Evolutionary conservation across 2,888 invertebrate genomes (phyloP).

Genomic region (Melanotus villosus): DNA sequence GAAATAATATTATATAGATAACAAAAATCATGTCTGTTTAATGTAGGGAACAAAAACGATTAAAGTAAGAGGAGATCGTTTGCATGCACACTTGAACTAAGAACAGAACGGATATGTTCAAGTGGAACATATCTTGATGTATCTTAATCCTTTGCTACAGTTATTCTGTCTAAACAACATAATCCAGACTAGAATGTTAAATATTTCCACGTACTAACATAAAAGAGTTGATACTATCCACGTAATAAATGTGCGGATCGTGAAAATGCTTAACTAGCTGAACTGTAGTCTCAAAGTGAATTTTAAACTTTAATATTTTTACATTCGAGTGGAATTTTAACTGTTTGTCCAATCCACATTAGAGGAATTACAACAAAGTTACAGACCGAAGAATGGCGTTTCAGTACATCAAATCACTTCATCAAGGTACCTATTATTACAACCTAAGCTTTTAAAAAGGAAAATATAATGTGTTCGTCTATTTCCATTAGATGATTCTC

Average conservation of each 20-base stretch:
- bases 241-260: slow-evolving; percentile 19
- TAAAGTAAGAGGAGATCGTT: slow-evolving; percentile 15
- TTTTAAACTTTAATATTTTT: too few species aligned
- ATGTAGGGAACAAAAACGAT: slow-evolving; percentile 11
- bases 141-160: slow-evolving; percentile 3
- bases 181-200: slow-evolving; percentile 29
- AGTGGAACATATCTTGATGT: slow-evolving; percentile 17
- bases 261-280: neutral
- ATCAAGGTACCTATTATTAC: too few species aligned
- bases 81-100: slow-evolving; percentile 19
- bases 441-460: too few species aligned
- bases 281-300: neutral
- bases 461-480: too few species aligned
- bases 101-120: slow-evolving; percentile 19
- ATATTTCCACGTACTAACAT: slow-evolving; percentile 7
- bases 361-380: too few species aligned
- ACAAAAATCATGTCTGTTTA: neutral
- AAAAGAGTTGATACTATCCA: slow-evolving; percentile 4
- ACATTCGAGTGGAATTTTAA: too few species aligned
- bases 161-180: slow-evolving; percentile 20
- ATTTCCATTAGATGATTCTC: too few species aligned
- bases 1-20: neutral
- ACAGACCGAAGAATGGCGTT: too few species aligned
- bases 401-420: too few species aligned
- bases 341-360: too few species aligned